Evolutionary conservation across 2,797 vertebrate species (phyloP), one percentile per base, ranked within the genome.

Genomic region (Natrix natrix): DNA sequence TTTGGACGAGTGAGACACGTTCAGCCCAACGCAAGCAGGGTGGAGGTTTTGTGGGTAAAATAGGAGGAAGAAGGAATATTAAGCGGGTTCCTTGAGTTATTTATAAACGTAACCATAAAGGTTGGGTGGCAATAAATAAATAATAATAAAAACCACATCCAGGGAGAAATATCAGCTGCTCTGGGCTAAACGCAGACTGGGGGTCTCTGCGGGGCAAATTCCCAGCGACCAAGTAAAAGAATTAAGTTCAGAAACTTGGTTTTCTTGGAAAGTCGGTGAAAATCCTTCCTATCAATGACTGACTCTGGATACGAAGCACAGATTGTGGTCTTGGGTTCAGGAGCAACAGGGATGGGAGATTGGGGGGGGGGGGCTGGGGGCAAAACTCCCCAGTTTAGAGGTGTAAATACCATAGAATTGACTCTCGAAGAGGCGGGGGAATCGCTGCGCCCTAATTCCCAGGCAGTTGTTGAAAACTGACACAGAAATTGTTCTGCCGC

Each of bases 281-380:
- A 32, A 87, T 1, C 86, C 2, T 86, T 52, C 48, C 52, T 2
- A 5, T 28, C 7, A 4, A 8, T 20, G 37, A 37, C 37, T 4
- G 8, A 4, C 32, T 43, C 22, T 4, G 74, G 74, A 11, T 0
- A 11, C 17, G 10, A 43, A 32, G 37, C 1, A 1, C 32, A 74
- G 66, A 17, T 11, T 4, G 17, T 22, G 32, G 8, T 37, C 69
- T 43, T 20, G n/a, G 28, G 87, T 22, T 43, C 74, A 88, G 17
- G n/a, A 88, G 16, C 2, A 26, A 28, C 5, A 2, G 7, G 4
- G 14, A 1, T 2, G n/a, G 52, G 12, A 22, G 4, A 3, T 5
- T 24, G 43, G 2, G 2, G 13, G 48, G 5, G 0, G 48, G 48
- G 48, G 48, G 48, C 74, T 22, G 17, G 22, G n/a, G 6, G 56